Percentiles rank a stretch among this genome's conserved stretches.
phyloP scores from a whole-genome alignment of 2,888 invertebrate species.

The Drosophila neotestacea region DNA sequence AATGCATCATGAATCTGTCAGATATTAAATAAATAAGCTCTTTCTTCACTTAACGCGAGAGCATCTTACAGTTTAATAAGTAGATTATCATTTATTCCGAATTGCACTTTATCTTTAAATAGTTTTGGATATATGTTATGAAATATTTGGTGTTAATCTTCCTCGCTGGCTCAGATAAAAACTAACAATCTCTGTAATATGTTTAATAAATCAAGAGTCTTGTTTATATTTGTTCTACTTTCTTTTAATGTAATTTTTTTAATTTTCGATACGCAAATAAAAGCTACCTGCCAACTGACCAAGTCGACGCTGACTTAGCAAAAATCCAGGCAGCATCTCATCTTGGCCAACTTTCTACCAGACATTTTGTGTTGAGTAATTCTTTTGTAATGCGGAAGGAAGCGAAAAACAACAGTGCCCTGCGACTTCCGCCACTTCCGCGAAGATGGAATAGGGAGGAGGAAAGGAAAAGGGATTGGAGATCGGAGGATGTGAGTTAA shows the following conservation, averaged over 20 bases:
- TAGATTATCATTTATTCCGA: too few species aligned
- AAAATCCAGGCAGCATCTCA: constrained; percentile 38
- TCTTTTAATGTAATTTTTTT: not conserved
- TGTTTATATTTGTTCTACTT: constrained; percentile 5
- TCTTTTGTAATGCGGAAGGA: constrained; percentile 80
- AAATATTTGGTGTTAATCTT: not conserved
- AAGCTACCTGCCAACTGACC: constrained; percentile 44
- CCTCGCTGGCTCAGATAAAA: not conserved
- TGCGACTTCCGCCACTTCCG: constrained; percentile 57
- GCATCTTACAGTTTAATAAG: too few species aligned
- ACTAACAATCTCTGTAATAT: not conserved
- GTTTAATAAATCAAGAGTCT: not conserved
- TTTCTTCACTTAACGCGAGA: too few species aligned
- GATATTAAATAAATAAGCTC: too few species aligned
- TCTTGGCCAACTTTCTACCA: constrained; percentile 58
- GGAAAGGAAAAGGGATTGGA: not conserved
- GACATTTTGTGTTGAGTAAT: constrained; percentile 79
- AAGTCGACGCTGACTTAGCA: constrained; percentile 37
- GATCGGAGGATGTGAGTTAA: constrained; percentile 38
- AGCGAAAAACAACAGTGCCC: constrained; percentile 68
- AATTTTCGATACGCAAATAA: constrained; percentile 34
- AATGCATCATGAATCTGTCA: too few species aligned
- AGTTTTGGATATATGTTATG: too few species aligned
- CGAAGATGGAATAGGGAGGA: not conserved
- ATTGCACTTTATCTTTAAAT: too few species aligned